These are phyloP conservation scores for Sebastes hopkinsi DNA, from an alignment of 2,797 vertebrate genomes.

Conservation along the genomic window DNA sequence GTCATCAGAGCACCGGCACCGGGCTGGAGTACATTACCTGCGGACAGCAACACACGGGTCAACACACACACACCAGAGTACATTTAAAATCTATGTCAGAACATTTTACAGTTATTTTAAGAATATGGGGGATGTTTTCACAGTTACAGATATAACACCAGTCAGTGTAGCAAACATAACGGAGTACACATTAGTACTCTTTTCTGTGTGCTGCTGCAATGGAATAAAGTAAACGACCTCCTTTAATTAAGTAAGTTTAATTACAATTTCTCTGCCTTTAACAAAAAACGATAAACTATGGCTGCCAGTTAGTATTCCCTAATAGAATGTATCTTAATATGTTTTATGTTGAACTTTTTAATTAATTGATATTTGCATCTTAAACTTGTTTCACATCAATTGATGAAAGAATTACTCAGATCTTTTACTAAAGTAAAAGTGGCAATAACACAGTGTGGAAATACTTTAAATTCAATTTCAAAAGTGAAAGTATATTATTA, in stretches of 20 bases:
- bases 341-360: background rate
- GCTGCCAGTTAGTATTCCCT: background rate
- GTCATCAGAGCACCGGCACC: slow-evolving; percentile 89
- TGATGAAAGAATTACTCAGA: background rate
- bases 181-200: no score
- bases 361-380: background rate
- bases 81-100: no score
- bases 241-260: background rate
- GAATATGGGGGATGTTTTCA: background rate
- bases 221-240: accelerated
- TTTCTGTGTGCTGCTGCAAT: background rate
- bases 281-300: accelerated
- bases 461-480: background rate
- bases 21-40: slow-evolving; percentile 95
- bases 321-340: background rate
- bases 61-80: background rate
- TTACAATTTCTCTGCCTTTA: background rate
- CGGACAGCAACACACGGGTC: background rate
- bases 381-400: background rate
- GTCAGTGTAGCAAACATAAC: background rate
- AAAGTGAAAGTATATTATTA: no score
- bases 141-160: background rate
- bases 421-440: background rate
- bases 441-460: background rate
- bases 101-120: no score